phyloP scores from a whole-genome alignment of 2,888 invertebrate species.

The Tuta absoluta region DNA sequence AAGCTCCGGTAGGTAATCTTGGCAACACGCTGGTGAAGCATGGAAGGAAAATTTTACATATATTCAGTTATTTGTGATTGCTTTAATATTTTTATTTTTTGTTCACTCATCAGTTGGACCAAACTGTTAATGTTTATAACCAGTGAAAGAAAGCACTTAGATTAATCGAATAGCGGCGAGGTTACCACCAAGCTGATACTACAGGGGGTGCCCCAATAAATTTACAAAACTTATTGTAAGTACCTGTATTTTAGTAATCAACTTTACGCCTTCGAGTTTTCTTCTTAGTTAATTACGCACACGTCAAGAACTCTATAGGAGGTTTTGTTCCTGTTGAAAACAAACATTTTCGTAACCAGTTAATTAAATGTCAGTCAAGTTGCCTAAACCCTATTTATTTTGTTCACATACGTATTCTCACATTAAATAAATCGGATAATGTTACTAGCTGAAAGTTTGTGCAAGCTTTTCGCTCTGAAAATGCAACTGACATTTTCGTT shows the following conservation, averaged over 20 bases:
- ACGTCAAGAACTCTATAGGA: conserved; percentile 9
- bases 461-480: conserved; percentile 21
- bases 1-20: no score
- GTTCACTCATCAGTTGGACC: conserved; percentile 31
- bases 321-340: conserved; percentile 15
- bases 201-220: conserved; percentile 52
- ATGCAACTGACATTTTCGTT: conserved; percentile 21
- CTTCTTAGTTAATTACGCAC: conserved; percentile 16
- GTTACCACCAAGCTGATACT: conserved; percentile 47
- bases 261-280: not conserved
- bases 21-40: no score
- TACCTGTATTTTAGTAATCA: not conserved
- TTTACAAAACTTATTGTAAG: not conserved
- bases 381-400: conserved; percentile 44
- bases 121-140: conserved; percentile 56
- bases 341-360: conserved; percentile 49
- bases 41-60: not conserved
- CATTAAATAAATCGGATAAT: conserved; percentile 61
- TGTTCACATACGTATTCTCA: conserved; percentile 45
- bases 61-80: no score
- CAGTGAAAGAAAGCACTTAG: conserved; percentile 74
- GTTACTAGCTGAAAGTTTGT: conserved; percentile 37
- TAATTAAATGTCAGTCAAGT: conserved; percentile 63
- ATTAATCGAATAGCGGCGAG: conserved; percentile 77
- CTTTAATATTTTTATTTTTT: not conserved